These are phyloP conservation scores for Zoanthus sociatus DNA, from an alignment of 92 coral and sea anemone genomes.

Conservation along the genomic window DNA sequence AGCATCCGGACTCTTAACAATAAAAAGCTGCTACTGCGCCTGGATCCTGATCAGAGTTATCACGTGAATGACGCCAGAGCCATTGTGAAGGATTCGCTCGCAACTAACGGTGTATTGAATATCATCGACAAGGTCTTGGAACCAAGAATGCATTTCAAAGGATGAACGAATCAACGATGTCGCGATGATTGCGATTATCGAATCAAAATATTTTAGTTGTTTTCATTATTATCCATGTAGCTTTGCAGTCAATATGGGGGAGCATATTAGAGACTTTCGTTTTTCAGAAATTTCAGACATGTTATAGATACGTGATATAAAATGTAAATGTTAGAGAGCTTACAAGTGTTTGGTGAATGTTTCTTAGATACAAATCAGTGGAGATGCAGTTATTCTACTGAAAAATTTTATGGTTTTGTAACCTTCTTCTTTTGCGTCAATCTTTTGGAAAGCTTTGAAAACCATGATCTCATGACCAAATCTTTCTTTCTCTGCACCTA, in stretches of 20 bases:
- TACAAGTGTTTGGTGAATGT: background rate
- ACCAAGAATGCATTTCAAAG: background rate
- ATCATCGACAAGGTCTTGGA: conserved; percentile 76
- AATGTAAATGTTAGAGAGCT: background rate
- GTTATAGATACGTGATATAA: background rate
- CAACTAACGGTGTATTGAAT: conserved; percentile 87
- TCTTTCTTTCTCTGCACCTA: background rate
- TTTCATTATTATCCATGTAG: background rate
- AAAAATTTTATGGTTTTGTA: background rate
- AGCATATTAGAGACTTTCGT: background rate
- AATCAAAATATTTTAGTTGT: background rate
- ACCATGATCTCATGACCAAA: background rate
- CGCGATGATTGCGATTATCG: background rate
- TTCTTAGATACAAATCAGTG: background rate
- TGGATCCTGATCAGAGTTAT: conserved; percentile 52
- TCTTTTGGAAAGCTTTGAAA: too few relatives aligned
- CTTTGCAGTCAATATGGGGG: background rate
- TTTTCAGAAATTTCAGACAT: background rate
- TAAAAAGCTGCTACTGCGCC: conserved; percentile 58
- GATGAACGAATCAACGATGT: too few relatives aligned
- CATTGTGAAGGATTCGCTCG: conserved; percentile 62
- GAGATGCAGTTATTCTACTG: background rate
- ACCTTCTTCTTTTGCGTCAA: background rate
- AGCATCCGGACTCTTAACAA: conserved; percentile 64
- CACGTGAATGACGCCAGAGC: conserved; percentile 67